Percentiles rank a stretch among this genome's conserved stretches.
phyloP scores from a whole-genome alignment of 2,113 vertebrate genomes.

The Bambusicola thoracicus region DNA sequence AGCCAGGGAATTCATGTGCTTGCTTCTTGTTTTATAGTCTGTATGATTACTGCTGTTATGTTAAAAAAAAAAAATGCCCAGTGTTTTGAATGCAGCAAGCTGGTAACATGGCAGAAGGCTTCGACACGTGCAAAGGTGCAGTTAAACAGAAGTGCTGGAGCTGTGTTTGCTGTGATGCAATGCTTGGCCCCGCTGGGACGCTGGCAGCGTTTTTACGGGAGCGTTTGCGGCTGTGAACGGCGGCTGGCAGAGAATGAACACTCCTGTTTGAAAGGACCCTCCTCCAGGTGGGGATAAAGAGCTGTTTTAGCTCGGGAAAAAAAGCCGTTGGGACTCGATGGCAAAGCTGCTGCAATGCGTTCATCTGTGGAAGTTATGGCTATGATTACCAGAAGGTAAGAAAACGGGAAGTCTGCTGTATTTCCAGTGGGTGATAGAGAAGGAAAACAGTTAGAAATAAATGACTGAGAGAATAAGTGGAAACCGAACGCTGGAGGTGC shows the following conservation, averaged over 20 bases:
- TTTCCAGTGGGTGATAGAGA: background rate
- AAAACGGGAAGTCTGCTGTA: background rate
- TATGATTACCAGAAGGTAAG: background rate
- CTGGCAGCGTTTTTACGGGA: background rate
- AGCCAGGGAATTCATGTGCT: background rate
- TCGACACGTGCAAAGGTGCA: background rate
- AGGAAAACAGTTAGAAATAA: background rate
- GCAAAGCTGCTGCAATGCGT: background rate
- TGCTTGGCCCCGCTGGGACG: background rate
- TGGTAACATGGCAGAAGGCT: background rate
- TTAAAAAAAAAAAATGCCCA: background rate
- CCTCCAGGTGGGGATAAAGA: constrained; percentile 58
- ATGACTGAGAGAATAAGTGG: background rate
- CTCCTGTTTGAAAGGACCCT: background rate
- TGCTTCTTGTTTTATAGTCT: background rate
- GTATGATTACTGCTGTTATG: rapidly evolving
- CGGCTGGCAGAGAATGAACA: rapidly evolving
- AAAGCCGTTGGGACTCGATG: background rate
- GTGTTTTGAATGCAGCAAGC: background rate
- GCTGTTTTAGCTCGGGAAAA: background rate
- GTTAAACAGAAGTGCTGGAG: background rate
- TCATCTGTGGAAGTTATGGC: background rate
- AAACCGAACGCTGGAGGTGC: background rate
- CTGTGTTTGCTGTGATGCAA: background rate
- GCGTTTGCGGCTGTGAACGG: background rate